A percentile compares a stretch with the other conserved stretches of the same genome.
These are phyloP conservation scores for Eremophila alpestris DNA, from an alignment of 2,797 vertebrate genomes.

Conservation along the genomic window DNA sequence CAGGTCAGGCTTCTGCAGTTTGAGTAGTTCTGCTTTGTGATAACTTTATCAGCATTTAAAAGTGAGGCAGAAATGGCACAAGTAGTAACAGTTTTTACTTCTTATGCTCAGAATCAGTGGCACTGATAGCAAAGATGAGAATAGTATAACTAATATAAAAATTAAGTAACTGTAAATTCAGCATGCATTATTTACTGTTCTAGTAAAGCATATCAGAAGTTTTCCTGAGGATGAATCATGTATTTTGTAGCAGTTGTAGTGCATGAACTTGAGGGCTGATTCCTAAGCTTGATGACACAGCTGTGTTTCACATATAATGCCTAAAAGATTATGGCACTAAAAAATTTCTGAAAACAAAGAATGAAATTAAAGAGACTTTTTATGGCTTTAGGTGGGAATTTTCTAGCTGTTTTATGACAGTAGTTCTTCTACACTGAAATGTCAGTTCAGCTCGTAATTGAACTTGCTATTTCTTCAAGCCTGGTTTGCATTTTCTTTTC, in stretches of 20 bases:
- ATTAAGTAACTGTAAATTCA: background rate
- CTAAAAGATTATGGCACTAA: background rate
- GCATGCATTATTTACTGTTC: background rate
- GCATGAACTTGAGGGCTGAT: background rate
- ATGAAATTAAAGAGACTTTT: slow-evolving; percentile 1
- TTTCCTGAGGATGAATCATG: background rate
- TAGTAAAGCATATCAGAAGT: background rate
- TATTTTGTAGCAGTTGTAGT: background rate
- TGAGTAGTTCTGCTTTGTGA: background rate
- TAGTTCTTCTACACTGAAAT: background rate
- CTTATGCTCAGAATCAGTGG: background rate
- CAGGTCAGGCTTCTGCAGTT: background rate
- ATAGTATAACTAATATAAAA: background rate
- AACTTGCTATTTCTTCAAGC: slow-evolving; percentile 28
- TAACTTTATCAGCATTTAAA: background rate
- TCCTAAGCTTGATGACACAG: background rate
- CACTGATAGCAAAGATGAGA: background rate
- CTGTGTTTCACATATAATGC: background rate
- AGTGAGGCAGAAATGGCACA: background rate
- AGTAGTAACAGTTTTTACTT: background rate
- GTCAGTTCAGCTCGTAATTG: background rate
- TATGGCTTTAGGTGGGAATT: background rate
- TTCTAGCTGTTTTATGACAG: background rate
- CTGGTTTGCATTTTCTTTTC: background rate
- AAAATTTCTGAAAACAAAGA: background rate